Evolutionary conservation across 2,113 vertebrate species (phyloP), one percentile per base, ranked within the genome.

Genomic region (Struthidea cinerea): DNA sequence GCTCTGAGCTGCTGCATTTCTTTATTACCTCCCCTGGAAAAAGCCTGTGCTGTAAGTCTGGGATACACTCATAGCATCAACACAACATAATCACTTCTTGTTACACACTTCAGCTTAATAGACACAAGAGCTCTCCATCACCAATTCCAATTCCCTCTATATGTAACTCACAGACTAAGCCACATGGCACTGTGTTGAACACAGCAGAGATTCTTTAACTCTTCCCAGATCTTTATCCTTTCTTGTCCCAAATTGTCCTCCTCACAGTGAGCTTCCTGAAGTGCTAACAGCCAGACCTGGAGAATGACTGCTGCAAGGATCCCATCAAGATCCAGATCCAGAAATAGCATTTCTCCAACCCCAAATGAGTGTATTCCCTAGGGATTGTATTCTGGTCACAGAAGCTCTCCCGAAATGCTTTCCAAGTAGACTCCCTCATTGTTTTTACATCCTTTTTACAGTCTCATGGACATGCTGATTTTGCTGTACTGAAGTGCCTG

Each of bases 71-170:
- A 84, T 6, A 59, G 42, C 2, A 0, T 47, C 81, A 71, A 50
- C 61, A 84, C n/a, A 67, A 23, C 2, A 3, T 18, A 71, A 94
- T 87, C 87, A 82, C 56, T 82, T 60, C 65, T 74, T 71, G 44
- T 85, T 84, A 79, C n/a, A 85, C 53, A 79, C 69, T 87, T 71
- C 73, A 89, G 39, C 56, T 47, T 59, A 85, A 90, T 2, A 44
- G 67, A 57, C 33, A 69, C 37, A 70, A 93, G 87, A 87, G 82
- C 78, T 61, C 82, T 91, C 92, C 71, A 65, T 71, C 87, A 87
- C 44, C 73, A 52, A 39, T 81, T 70, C 56, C 87, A 63, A 21
- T 55, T 87, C n/a, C 16, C 33, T 74, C 60, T 44, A 5, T 20
- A 14, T 11, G 35, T 33, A 89, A 63, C 37, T 75, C 81, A 74